Evolutionary conservation across 2,113 vertebrate genomes (phyloP), one percentile per base, ranked within the genome.

Genomic region (Mola mola): DNA sequence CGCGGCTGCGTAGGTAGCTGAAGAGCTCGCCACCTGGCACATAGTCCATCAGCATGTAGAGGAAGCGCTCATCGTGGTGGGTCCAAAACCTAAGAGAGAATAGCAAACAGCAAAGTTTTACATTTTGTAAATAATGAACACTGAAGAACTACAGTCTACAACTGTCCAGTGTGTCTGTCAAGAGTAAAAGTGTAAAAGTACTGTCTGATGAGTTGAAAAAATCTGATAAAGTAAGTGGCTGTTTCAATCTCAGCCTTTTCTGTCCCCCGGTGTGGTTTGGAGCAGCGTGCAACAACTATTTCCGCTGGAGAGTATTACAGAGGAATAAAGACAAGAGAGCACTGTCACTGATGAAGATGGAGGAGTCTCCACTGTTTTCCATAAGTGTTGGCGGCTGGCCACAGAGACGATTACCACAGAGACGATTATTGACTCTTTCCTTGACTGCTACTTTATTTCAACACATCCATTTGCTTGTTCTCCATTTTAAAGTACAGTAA

Each of bases 41-140:
- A 3, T 94, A 98, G 66, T 98, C 95, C 95, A 98, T 93, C 58
- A 98, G 83, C 96, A 98, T 96, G 84, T 98, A 98, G 7, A 98
- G 90, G 70, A 95, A 95, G 3, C 92, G 90, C 9, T 95, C 93
- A 53, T 98, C 95, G 0, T 98, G 96, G 65, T 94, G 90, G 4
- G 96, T 98, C 95, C 95, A 97, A 74, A 94, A 95, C 82, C 95
- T 98, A 88, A 8, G 8, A 13, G 2, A 26, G 1, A 43, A 42
- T 13, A 43, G 22, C 4, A 46, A 20, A 6, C 34, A 25, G 13
- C 2, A 11, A 17, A n/a, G 5, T 41, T 19, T 17, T 3, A 19
- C 6, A 2, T 34, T 34, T 34, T 34, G n/a, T n/a, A n/a, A n/a
- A n/a, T n/a, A n/a, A n/a, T n/a, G 8, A 40, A 49, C 8, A 31